Conservation (phyloP, 2,113 vertebrate species). For the Cryptoleucopteryx plumbea region DNA sequence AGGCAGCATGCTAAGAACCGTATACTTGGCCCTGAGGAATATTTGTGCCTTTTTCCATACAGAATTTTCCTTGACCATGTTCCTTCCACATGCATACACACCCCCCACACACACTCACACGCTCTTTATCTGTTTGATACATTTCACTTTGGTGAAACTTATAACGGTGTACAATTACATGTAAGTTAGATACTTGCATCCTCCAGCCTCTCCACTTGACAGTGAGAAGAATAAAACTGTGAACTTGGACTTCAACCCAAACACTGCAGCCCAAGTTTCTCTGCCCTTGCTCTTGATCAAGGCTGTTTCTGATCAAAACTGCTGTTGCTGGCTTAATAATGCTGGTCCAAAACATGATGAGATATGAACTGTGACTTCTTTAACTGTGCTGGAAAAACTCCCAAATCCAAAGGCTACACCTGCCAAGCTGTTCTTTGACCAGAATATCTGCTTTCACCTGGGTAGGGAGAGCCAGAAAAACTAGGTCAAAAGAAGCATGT, state of each 20-base stretch:
- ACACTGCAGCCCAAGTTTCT: neutral
- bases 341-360: neutral
- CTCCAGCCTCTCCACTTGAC: neutral
- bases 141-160: neutral
- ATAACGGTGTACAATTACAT: fast-evolving
- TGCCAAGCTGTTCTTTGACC: neutral
- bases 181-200: neutral
- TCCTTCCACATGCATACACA: neutral
- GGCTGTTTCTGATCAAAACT: neutral
- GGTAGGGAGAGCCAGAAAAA: neutral
- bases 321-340: neutral
- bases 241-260: neutral
- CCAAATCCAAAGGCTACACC: neutral
- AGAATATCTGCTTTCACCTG: neutral
- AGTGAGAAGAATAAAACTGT: neutral
- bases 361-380: neutral
- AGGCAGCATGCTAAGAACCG: neutral
- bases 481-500: neutral
- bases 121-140: neutral
- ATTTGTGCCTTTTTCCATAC: neutral
- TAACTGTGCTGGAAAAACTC: neutral
- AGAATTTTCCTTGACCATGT: neutral
- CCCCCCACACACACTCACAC: fast-evolving
- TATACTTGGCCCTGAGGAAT: neutral
- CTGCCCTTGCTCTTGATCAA: neutral